Conservation (phyloP, 2,797 vertebrate species). For the Anguilla pacifica region DNA sequence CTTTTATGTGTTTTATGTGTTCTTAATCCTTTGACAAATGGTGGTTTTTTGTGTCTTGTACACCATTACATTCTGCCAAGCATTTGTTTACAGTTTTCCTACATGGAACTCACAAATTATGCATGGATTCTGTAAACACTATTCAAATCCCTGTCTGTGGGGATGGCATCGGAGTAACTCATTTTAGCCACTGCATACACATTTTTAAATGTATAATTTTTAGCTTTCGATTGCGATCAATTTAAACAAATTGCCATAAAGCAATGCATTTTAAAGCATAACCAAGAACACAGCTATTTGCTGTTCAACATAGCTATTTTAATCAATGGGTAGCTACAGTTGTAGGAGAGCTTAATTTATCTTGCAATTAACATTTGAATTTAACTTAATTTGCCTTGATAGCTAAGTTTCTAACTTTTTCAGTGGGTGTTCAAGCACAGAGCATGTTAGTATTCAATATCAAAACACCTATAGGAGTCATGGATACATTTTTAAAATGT, state of each 20-base stretch:
- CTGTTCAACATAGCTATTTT: neutral
- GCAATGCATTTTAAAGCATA: neutral
- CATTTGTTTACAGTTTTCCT: neutral
- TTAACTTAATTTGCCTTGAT: neutral
- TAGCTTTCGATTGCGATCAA: neutral
- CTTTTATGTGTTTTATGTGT: neutral
- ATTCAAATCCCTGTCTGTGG: neutral
- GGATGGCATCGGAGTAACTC: neutral
- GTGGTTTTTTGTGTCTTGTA: neutral
- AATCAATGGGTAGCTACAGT: neutral
- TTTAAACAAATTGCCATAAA: neutral
- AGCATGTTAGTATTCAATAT: neutral
- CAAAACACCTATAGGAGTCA: neutral
- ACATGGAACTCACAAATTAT: neutral
- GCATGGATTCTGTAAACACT: neutral
- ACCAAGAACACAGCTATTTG: neutral
- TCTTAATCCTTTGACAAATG: slow-evolving; percentile 17
- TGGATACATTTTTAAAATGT: neutral
- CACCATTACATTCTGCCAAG: slow-evolving; percentile 7
- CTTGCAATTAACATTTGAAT: neutral
- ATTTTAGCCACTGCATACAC: neutral
- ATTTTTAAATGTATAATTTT: neutral
- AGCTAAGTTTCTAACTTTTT: neutral
- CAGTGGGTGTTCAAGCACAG: neutral
- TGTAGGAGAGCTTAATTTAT: neutral